Evolutionary conservation across 2,113 vertebrate species (phyloP), one percentile per base, ranked within the genome.

Genomic region (Sprattus sprattus): DNA sequence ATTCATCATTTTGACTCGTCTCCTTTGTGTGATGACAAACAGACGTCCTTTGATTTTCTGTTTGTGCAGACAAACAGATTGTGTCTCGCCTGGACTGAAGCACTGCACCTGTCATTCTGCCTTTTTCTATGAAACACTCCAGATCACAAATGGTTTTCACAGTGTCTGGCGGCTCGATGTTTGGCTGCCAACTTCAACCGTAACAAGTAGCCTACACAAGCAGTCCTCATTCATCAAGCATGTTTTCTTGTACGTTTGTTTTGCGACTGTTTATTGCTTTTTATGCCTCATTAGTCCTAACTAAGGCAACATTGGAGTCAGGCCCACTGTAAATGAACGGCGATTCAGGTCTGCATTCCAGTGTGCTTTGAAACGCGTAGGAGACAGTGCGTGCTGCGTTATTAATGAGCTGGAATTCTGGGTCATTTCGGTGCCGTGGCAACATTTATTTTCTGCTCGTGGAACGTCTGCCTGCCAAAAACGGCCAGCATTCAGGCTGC

Each of bases 381-480:
- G 84, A 87, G 85, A 60, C 86, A 85, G 86, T 85, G 90, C 87
- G 49, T 85, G 84, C 86, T 86, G 90, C 28, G 32, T 91, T 90
- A 87, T 89, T 93, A 93, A 92, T 92, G 92, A 90, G 90, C 83
- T 86, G 90, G 90, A 88, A 92, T 93, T 92, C 91, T 87, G 89
- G 85, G 89, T 88, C 82, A 57, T 64, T 84, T 46, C 60, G 80
- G 32, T 52, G 64, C 60, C 18, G 49, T 16, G 81, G 88, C 52
- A 44, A 50, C 71, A 54, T 84, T 47, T 82, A 81, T n/a, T 82
- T 57, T 82, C 86, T 82, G 60, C 78, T 83, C 67, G 75, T 39
- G 32, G 11, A 84, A 28, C 80, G 32, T 78, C 64, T 57, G 84
- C 71, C 49, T 44, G 32, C 28, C 28, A 78, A 78, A 32, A 32